Percentiles rank a stretch among this genome's conserved stretches.
These are phyloP conservation scores for Zalophus californianus DNA, from an alignment of 2,797 vertebrate species.

Conservation along the genomic window DNA sequence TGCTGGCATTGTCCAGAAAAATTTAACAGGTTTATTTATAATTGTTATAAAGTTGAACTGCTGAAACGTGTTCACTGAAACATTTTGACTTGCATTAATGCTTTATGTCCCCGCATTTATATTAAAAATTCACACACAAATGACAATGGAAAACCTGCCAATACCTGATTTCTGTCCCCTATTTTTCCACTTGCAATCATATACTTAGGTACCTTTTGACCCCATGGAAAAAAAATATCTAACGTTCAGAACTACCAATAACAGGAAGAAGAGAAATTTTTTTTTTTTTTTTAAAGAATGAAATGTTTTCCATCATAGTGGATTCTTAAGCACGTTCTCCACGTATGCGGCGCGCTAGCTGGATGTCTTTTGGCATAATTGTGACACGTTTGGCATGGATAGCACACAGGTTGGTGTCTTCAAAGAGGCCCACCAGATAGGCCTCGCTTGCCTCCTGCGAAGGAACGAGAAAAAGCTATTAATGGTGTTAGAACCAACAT, in stretches of 20 bases:
- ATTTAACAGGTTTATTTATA: slow-evolving; percentile 90
- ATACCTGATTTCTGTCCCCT: slow-evolving; percentile 89
- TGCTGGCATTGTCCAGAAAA: slow-evolving; percentile 91
- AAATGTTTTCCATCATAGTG: slow-evolving; percentile 84
- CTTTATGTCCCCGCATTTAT: slow-evolving; percentile 73
- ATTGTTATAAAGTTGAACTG: slow-evolving; percentile 84
- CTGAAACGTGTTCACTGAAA: no score
- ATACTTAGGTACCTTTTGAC: slow-evolving; percentile 91
- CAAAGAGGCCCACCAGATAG: slow-evolving; percentile 93
- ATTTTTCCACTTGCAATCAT: slow-evolving; percentile 90
- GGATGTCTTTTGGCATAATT: slow-evolving; percentile 94
- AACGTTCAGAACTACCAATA: slow-evolving; percentile 92
- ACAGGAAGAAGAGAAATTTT: slow-evolving; percentile 88
- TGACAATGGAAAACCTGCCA: slow-evolving; percentile 90
- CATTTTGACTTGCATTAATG: no score
- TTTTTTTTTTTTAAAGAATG: slow-evolving; percentile 85
- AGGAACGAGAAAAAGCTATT: slow-evolving; percentile 64
- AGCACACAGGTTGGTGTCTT: slow-evolving; percentile 93
- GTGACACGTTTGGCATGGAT: slow-evolving; percentile 93
- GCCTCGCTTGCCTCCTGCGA: slow-evolving; percentile 92
- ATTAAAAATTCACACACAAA: slow-evolving; percentile 91
- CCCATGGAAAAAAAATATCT: slow-evolving; percentile 90
- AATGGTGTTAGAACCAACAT: not conserved
- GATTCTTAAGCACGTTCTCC: slow-evolving; percentile 91
- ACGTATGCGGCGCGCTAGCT: slow-evolving; percentile 92